Evolutionary conservation across 2,888 invertebrate species (phyloP), one percentile per base, ranked within the genome.

Genomic region (Ferrisia virgata): DNA sequence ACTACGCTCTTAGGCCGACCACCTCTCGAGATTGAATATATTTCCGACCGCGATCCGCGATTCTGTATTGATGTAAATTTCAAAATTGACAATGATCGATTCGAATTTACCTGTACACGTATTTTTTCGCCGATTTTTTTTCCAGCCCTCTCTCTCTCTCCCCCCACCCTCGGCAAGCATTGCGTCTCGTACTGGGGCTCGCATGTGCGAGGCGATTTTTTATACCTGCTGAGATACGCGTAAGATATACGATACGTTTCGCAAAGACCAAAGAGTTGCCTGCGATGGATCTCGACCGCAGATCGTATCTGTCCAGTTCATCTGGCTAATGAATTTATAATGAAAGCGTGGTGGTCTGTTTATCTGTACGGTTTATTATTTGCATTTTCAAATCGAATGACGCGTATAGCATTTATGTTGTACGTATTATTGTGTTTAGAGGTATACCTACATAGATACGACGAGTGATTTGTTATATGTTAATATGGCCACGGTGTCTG

Each of bases 21-120:
- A 76, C 72, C 72, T 76, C 72, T 76, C 18, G 72, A 76, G 72
- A 76, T 76, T 76, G 72, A 76, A 76, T 76, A 76, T 76, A 36
- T 76, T 76, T 76, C 72, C 18, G n/a, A 76, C 53, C 53, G 53
- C 53, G 1, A 18, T 18, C 22, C 22, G 18, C 53, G 6, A 53
- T n/a, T 33, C 11, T n/a, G 64, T 64, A 64, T 64, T 36, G 72
- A 76, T 36, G 36, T 25, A 76, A 76, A 76, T 76, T 76, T 76
- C 72, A 36, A 76, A 36, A 76, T 76, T 76, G 72, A 76, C 36
- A 76, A 76, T 76, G 72, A 33, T 76, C 28, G 28, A 76, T 76
- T 76, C 36, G 31, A 28, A 76, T 36, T 76, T 33, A 76, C n/a
- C n/a, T n/a, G n/a, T n/a, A n/a, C n/a, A n/a, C n/a, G n/a, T n/a